phyloP scores from a whole-genome alignment of 1,140 invertebrate species.

The Oppia nitens region DNA sequence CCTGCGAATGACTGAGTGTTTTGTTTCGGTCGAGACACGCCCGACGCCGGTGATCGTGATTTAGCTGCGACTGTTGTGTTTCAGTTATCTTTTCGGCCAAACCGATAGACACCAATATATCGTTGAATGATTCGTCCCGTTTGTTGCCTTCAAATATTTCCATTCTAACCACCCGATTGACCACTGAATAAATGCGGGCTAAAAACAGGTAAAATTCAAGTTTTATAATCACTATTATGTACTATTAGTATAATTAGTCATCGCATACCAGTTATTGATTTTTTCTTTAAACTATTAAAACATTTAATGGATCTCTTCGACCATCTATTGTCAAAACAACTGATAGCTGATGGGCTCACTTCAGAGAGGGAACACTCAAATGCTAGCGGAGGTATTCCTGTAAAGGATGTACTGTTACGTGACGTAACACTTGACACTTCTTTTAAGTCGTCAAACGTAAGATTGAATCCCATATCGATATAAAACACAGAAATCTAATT shows the following conservation, averaged over 20 bases:
- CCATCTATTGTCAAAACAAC: conserved; percentile 42
- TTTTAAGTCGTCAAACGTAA: conserved; percentile 18
- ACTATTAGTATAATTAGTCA: neutral
- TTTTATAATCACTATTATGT: conserved; percentile 23
- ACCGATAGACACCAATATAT: conserved; percentile 34
- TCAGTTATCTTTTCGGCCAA: conserved; percentile 50
- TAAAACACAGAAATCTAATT: conserved; percentile 36
- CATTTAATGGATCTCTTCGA: conserved; percentile 32
- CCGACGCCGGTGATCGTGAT: conserved; percentile 31
- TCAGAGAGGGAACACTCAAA: conserved; percentile 19
- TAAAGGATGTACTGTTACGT: conserved; percentile 6
- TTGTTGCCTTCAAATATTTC: conserved; percentile 31
- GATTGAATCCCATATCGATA: conserved; percentile 56
- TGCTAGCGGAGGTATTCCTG: conserved; percentile 20
- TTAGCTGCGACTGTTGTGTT: conserved; percentile 46
- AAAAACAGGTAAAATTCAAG: neutral
- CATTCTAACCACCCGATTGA: conserved; percentile 46
- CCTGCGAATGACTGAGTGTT: too few relatives aligned
- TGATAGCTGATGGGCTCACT: conserved; percentile 22
- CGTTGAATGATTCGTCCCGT: conserved; percentile 23
- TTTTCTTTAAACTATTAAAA: conserved; percentile 30
- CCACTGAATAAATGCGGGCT: conserved; percentile 55
- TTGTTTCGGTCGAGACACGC: neutral
- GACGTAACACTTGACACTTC: conserved; percentile 17
- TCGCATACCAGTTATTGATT: conserved; percentile 17